Base-by-base conservation (phyloP, 2,888 invertebrate genomes). In the Erebia epiphron region DNA sequence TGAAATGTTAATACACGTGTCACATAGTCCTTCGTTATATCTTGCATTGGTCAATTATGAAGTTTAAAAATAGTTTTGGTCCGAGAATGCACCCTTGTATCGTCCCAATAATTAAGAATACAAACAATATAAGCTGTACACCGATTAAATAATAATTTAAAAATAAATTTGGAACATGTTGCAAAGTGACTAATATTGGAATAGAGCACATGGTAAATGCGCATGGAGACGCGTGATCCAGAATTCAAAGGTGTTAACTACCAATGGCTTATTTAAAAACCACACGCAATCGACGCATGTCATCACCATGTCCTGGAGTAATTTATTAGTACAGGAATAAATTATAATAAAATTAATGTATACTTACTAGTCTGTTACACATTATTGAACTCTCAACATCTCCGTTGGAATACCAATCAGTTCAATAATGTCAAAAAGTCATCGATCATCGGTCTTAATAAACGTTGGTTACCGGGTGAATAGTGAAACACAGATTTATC, bases 141-240 rank as follows among this genome's bases (percentile, higher is more conserved):
- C 70, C 68, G 61, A 70, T 70, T 65, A 50, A 72, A 68, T 71
- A 67, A 62, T 66, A 9, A 56, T 67, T 54, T 21, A 58, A 56
- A 43, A 71, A 66, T 69, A 63, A 8, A 46, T 60, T 52, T 14
- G 8, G 46, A 67, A 65, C 35, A 65, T 56, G 64, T 64, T 64
- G 41, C 26, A 16, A 61, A 73, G 71, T 63, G 54, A 73, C 71
- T 73, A 73, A 73, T 67, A 58, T 58, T 62, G 63, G n/a, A 21
- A 56, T 62, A 58, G 41, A 50, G 43, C 68, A 68, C 70, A 71
- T 62, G 62, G 68, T 61, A 54, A 66, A 68, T 49, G 35, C 52
- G 72, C 67, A 71, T 69, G 67, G 62, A n/a, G 70, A 54, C 35
- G 26, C 18, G 13, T 41, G 54, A 18, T 52, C 56, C 9, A 26